Conservation (phyloP, 1,140 invertebrate species). For the Drosophila melanica region DNA sequence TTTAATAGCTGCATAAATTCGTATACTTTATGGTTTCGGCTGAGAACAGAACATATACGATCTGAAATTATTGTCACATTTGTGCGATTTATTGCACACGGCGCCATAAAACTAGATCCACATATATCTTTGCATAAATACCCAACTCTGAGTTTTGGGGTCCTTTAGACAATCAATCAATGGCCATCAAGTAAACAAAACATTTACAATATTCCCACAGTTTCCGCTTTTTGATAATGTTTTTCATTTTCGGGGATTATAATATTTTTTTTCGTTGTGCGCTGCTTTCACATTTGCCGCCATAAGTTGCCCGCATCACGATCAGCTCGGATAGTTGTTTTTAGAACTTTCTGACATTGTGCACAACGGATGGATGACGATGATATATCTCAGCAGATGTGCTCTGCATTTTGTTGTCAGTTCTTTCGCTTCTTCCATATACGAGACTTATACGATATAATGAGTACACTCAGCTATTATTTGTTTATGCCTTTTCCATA, state of each 20-base stretch:
- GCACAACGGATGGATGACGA: constrained; percentile 52
- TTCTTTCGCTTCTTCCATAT: constrained; percentile 42
- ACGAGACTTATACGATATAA: constrained; percentile 1
- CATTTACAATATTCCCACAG: constrained; percentile 44
- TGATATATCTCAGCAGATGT: constrained; percentile 76
- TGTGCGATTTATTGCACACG: constrained; percentile 74
- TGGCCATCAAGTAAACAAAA: constrained; percentile 61
- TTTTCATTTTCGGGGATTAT: constrained; percentile 46
- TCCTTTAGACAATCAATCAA: constrained; percentile 67
- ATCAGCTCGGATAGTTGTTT: constrained; percentile 64
- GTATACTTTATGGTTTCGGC: constrained; percentile 40
- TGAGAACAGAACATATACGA: constrained; percentile 18
- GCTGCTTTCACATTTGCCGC: constrained; percentile 1
- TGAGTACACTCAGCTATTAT: background rate
- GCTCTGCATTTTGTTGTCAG: constrained; percentile 51
- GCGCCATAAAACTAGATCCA: constrained; percentile 46
- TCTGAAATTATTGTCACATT: constrained; percentile 53
- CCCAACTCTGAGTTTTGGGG: background rate
- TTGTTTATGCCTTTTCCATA: constrained; percentile 17
- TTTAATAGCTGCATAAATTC: constrained; percentile 67
- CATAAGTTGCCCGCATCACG: constrained; percentile 26
- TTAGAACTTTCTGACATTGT: constrained; percentile 69
- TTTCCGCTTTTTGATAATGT: constrained; percentile 33
- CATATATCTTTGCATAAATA: constrained; percentile 16
- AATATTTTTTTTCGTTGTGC: constrained; percentile 27